These are phyloP conservation scores for Cryptocheilus praepositus DNA, from an alignment of 2,888 invertebrate species.

Conservation along the genomic window DNA sequence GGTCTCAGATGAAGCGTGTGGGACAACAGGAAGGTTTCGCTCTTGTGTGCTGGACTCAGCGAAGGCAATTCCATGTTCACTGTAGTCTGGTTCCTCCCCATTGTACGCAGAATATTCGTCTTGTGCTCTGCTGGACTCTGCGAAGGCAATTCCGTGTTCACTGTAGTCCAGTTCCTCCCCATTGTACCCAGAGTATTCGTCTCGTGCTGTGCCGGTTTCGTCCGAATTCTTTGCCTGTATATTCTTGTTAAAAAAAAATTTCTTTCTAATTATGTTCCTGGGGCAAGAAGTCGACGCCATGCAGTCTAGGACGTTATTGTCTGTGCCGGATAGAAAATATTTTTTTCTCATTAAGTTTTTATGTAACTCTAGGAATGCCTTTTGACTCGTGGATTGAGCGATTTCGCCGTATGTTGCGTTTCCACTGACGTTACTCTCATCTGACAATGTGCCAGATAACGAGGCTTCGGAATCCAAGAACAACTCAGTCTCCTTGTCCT, in stretches of 20 bases:
- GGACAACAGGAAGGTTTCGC: no score
- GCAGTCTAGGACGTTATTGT: slow-evolving; percentile 27
- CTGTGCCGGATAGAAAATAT: slow-evolving; percentile 43
- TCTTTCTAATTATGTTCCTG: slow-evolving; percentile 44
- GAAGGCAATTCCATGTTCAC: no score
- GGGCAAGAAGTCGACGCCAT: slow-evolving; percentile 30
- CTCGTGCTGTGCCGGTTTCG: not conserved
- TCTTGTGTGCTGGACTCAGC: no score
- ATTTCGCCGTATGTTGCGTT: slow-evolving; percentile 22
- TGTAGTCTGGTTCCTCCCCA: no score
- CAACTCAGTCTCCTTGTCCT: slow-evolving; percentile 15
- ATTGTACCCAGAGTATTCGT: not conserved
- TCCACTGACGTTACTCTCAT: slow-evolving; percentile 15
- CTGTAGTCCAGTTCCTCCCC: no score
- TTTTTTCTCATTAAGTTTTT: slow-evolving; percentile 54
- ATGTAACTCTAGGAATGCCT: slow-evolving; percentile 34
- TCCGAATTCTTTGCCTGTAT: slow-evolving; percentile 30
- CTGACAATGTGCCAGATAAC: slow-evolving; percentile 11
- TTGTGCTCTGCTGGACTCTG: no score
- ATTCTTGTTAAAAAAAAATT: slow-evolving; percentile 39
- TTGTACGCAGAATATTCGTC: not conserved
- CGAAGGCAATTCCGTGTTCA: no score
- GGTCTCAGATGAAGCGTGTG: no score
- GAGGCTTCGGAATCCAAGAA: slow-evolving; percentile 10
- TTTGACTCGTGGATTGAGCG: slow-evolving; percentile 32